A percentile compares a stretch with the other conserved stretches of the same genome.
Evolutionary conservation across 2,113 vertebrate species (phyloP).

Genomic region (Lipophrys pholis): DNA sequence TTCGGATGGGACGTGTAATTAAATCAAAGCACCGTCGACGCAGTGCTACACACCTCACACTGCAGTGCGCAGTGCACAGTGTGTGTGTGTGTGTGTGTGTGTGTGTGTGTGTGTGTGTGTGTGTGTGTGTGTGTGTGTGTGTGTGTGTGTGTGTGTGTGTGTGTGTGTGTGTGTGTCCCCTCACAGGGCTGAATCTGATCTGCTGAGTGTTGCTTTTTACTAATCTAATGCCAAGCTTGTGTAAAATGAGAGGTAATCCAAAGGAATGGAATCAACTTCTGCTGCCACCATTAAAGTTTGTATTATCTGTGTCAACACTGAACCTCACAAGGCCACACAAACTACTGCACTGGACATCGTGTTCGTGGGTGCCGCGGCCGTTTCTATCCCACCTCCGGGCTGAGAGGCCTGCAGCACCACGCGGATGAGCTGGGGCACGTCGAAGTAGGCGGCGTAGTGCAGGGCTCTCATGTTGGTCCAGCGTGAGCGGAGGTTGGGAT

Average conservation of each 20-base stretch:
- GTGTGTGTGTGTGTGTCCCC: not conserved
- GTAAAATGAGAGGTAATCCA: slow-evolving; percentile 13
- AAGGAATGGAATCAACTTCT: slow-evolving; percentile 6
- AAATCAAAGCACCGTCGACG: not conserved
- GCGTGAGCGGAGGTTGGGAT: slow-evolving; percentile 91
- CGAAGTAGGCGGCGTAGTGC: slow-evolving; percentile 98
- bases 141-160: not conserved
- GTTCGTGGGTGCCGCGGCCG: no score
- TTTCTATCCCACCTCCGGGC: slow-evolving; percentile 87
- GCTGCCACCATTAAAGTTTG: not conserved
- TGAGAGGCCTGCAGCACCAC: slow-evolving; percentile 91
- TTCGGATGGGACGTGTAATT: not conserved
- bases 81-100: not conserved
- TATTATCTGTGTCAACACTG: not conserved
- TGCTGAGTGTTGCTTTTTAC: slow-evolving; percentile 12
- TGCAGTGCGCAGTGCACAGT: not conserved
- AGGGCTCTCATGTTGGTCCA: slow-evolving; percentile 99
- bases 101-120: not conserved
- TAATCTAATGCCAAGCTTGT: not conserved
- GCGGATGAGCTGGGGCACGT: slow-evolving; percentile 92
- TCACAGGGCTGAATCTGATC: slow-evolving; percentile 1
- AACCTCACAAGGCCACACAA: no score
- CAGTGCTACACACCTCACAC: no score
- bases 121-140: not conserved
- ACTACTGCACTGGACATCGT: no score